These are phyloP conservation scores for Tinea trinotella DNA, from an alignment of 2,888 invertebrate species.

Conservation along the genomic window DNA sequence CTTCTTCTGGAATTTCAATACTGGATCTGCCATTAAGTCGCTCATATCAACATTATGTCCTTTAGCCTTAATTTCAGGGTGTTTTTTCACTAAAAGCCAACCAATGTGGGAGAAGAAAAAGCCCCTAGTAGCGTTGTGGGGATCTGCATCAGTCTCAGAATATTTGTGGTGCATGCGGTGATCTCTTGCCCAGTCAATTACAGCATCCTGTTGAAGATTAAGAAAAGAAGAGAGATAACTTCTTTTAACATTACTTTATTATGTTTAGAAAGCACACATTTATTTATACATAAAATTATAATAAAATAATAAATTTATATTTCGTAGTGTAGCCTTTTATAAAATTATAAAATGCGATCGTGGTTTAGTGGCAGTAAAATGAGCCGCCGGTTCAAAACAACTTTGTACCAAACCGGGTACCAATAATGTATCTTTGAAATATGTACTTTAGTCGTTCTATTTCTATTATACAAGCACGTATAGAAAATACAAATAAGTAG, in stretches of 20 bases:
- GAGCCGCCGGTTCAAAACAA: no score
- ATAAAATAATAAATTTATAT: no score
- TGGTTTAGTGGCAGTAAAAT: no score
- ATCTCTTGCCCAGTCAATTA: slow-evolving; percentile 84
- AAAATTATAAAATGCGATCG: no score
- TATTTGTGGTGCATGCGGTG: slow-evolving; percentile 93
- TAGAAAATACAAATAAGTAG: no score
- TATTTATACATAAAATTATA: no score
- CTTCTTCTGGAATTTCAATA: slow-evolving; percentile 91
- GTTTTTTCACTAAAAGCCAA: slow-evolving; percentile 93
- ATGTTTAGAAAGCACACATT: not conserved
- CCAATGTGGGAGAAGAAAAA: slow-evolving; percentile 98
- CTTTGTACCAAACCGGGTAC: no score
- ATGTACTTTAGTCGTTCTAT: no score
- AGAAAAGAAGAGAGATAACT: no score
- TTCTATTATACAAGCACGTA: no score
- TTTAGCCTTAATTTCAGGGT: slow-evolving; percentile 89
- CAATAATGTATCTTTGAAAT: no score
- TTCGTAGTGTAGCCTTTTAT: no score
- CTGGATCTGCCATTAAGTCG: slow-evolving; percentile 85
- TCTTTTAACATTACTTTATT: slow-evolving; percentile 19
- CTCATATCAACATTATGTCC: slow-evolving; percentile 89
- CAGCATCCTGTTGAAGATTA: slow-evolving; percentile 72
- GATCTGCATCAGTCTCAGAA: slow-evolving; percentile 94
- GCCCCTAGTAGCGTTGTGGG: slow-evolving; percentile 92